phyloP scores from a whole-genome alignment of 2,888 invertebrate genomes.

The Octodonta nipae region DNA sequence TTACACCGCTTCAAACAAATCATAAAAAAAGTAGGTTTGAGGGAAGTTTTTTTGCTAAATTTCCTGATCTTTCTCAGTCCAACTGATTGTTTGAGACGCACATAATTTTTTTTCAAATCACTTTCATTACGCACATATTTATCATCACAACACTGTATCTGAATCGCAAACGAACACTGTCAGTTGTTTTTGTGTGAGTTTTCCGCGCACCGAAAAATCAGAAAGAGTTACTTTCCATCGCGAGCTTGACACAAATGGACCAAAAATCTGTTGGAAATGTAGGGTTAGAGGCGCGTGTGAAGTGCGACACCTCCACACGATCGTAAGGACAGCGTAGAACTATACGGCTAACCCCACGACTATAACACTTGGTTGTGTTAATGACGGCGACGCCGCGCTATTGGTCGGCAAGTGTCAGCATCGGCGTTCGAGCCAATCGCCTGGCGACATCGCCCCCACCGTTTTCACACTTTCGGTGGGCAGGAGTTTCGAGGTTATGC shows the following conservation, averaged over 20 bases:
- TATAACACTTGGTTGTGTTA: constrained; percentile 35
- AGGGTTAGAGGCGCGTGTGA: constrained; percentile 23
- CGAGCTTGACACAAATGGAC: no score
- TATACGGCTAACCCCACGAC: constrained; percentile 32
- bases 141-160: no score
- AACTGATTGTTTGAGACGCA: no score
- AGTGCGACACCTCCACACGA: constrained; percentile 34
- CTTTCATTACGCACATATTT: no score
- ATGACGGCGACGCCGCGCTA: constrained; percentile 34
- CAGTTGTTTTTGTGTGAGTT: no score
- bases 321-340: constrained; percentile 33
- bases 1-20: constrained; percentile 23
- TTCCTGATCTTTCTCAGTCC: no score
- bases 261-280: constrained; percentile 2
- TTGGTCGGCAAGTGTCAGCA: constrained; percentile 32
- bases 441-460: constrained; percentile 35
- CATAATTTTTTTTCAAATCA: no score
- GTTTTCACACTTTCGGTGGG: constrained; percentile 36
- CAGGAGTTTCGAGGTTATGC: constrained; percentile 34
- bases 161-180: no score
- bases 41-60: no score
- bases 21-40: no score
- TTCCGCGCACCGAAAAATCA: no score
- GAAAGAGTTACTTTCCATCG: no score
- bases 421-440: constrained; percentile 32